phyloP scores from a whole-genome alignment of 2,797 vertebrate genomes.

The Tiaroga cobitis region DNA sequence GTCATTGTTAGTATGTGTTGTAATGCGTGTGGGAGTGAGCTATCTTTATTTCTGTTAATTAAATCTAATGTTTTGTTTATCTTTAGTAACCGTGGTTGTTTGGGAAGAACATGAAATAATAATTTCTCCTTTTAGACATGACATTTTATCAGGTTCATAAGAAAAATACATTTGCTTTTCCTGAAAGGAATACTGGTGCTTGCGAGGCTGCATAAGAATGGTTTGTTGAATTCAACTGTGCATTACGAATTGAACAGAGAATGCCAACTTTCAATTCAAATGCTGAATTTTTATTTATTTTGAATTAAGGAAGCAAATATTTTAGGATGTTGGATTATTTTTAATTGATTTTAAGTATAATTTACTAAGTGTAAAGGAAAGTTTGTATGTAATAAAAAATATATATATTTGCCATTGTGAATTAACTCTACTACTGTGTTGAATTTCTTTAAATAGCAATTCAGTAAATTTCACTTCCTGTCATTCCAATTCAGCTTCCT shows the following conservation, averaged over 20 bases:
- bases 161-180: not conserved
- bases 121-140: not conserved
- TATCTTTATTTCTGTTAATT: not conserved
- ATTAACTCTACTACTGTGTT: not conserved
- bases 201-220: not conserved
- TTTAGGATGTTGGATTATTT: not conserved
- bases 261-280: not conserved
- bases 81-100: not conserved
- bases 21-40: slow-evolving; percentile 38
- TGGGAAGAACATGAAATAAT: not conserved
- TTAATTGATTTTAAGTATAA: not conserved
- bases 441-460: not conserved
- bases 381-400: not conserved
- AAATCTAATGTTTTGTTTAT: not conserved
- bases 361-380: not conserved
- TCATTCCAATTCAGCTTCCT: not conserved
- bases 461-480: not conserved
- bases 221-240: not conserved
- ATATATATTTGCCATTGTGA: not conserved
- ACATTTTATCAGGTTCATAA: not conserved
- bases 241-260: not conserved
- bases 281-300: not conserved
- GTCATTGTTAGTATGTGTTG: slow-evolving; percentile 10
- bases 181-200: not conserved
- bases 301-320: not conserved